Evolutionary conservation across 2,797 vertebrate species (phyloP).

Genomic region (Notolepis coatsorum): DNA sequence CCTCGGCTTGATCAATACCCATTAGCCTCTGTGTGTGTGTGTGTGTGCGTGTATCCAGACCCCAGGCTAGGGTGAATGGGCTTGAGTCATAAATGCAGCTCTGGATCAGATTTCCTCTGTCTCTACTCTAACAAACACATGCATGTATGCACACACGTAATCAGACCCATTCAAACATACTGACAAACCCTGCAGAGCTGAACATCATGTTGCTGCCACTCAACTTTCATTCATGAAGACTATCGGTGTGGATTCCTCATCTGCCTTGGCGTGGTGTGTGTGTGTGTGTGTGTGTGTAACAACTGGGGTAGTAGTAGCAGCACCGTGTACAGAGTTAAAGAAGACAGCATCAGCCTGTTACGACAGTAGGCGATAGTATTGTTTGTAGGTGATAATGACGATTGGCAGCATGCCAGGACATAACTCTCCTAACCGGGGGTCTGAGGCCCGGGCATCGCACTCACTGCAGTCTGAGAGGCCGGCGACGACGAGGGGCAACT

Average conservation of each 20-base stretch:
- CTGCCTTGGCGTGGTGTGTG: too few species aligned
- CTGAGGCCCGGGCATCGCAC: constrained; percentile 51
- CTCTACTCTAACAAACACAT: constrained; percentile 34
- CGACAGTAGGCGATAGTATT: constrained; percentile 48
- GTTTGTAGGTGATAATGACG: constrained; percentile 55
- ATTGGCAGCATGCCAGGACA: constrained; percentile 73
- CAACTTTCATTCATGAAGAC: constrained; percentile 59
- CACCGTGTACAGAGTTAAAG: constrained; percentile 6
- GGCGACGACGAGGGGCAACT: constrained; percentile 2
- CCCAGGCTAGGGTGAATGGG: constrained; percentile 66
- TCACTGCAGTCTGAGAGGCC: constrained; percentile 61
- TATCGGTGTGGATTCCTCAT: background rate
- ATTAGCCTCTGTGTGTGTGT: constrained; percentile 60
- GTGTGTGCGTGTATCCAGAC: constrained; percentile 28
- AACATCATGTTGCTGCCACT: constrained; percentile 25
- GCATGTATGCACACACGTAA: constrained; percentile 30
- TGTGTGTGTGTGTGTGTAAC: constrained; percentile 19
- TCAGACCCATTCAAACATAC: constrained; percentile 54
- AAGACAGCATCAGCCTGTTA: constrained; percentile 45
- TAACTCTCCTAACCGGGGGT: constrained; percentile 56
- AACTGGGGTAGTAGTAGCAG: constrained; percentile 24
- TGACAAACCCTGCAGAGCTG: constrained; percentile 37
- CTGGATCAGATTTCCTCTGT: constrained; percentile 67
- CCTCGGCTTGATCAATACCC: constrained; percentile 78
- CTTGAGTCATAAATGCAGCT: constrained; percentile 70